Base-by-base conservation (phyloP, 2,113 vertebrate species). In the mouse (Mus musculus) region DNA sequence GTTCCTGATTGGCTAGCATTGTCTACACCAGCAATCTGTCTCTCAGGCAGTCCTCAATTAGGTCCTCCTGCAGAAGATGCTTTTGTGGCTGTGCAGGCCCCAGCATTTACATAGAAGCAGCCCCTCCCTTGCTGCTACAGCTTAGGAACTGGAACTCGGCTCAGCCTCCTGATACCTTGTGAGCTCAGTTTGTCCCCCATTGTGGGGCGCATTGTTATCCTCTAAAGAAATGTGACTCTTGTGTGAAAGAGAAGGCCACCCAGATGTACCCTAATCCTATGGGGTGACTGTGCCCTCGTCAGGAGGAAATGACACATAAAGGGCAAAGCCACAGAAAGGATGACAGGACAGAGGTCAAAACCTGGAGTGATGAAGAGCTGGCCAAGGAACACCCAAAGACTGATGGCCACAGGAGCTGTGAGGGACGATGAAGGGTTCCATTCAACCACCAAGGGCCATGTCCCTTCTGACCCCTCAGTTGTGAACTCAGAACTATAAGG, bases 341-440 rank as follows among this genome's bases (percentile, higher is more conserved):
- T 56, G 46, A 0, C 0, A 14, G 19, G 52, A 77, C n/a, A 73
- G 39, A 63, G 73, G 80, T 5, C 42, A 49, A 71, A 52, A 71
- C 17, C 22, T 0, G 9, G 4, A 56, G 16, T 5, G 73, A 28
- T 42, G 42, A 42, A 16, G 17, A 49, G 19, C 10, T 16, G 22
- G 85, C 26, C 9, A 49, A 59, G n/a, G 39, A 30, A 3, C 13
- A 22, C 24, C 14, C 10, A 8, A n/a, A 28, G 13, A 20, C 13
- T 24, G 10, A 33, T 0, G 0, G n/a, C 17, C 49, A 39, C 28
- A 22, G 61, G 46, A 36, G 26, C 17, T 26, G 0, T n/a, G 5
- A 28, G 52, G 49, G 13, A 42, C 9, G 8, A 52, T 30, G 13
- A 80, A 24, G 20, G 36, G n/a, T 7, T 71, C 14, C 69, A 17